Conservation (phyloP, 2,888 invertebrate species). For the Melieria omissa region DNA sequence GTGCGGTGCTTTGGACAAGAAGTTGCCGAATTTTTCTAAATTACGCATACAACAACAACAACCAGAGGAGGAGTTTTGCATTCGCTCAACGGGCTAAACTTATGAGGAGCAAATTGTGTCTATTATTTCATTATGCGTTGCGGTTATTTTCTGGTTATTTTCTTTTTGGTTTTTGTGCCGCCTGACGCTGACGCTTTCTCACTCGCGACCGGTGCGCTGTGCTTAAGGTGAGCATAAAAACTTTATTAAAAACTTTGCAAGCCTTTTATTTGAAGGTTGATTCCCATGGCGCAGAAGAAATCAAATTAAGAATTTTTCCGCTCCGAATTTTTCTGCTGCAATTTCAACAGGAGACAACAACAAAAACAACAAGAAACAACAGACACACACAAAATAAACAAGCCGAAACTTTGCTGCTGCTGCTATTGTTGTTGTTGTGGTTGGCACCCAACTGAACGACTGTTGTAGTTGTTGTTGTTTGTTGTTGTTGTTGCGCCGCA, state of each 20-base stretch:
- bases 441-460: neutral
- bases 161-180: too few relatives aligned
- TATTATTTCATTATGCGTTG: neutral
- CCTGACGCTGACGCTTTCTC: too few relatives aligned
- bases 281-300: slow-evolving; percentile 55
- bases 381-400: too few relatives aligned
- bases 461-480: neutral
- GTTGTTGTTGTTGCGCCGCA: neutral
- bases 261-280: slow-evolving; percentile 17
- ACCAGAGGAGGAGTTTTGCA: too few relatives aligned
- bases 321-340: slow-evolving; percentile 46
- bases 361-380: neutral
- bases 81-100: too few relatives aligned
- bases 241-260: slow-evolving; percentile 20
- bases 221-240: neutral
- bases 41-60: too few relatives aligned
- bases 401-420: neutral
- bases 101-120: neutral
- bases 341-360: slow-evolving; percentile 12
- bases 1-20: too few relatives aligned
- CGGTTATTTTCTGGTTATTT: neutral
- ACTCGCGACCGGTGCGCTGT: too few relatives aligned
- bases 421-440: neutral
- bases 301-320: slow-evolving; percentile 57
- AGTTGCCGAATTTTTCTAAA: too few relatives aligned